Percentiles rank a stretch among this genome's conserved stretches.
Conservation (phyloP, 2,113 vertebrate species). For the Ellobius talpinus region DNA sequence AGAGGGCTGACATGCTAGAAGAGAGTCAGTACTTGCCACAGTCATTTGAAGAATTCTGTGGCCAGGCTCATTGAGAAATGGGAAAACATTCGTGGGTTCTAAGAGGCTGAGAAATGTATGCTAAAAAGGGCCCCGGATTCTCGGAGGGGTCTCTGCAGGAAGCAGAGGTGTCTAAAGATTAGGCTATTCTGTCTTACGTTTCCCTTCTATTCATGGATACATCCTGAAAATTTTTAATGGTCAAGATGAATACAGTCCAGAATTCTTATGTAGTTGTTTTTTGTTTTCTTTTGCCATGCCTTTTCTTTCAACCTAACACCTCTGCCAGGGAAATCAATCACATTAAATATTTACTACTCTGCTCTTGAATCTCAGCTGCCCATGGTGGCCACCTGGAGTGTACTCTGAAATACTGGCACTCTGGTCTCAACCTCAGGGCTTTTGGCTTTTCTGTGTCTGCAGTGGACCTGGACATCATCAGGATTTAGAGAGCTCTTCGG, state of each 20-base stretch:
- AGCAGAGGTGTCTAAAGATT: not conserved
- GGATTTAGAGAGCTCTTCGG: not conserved
- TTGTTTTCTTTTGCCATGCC: not conserved
- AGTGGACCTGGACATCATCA: not conserved
- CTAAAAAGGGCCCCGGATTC: not conserved
- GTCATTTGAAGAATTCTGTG: slow-evolving; percentile 9
- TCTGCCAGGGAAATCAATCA: not conserved
- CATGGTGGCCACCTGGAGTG: not conserved
- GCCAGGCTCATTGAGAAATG: not conserved
- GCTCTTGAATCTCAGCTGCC: not conserved
- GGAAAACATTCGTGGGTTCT: not conserved
- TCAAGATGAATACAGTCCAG: not conserved
- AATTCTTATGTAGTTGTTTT: not conserved
- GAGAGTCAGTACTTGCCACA: not conserved
- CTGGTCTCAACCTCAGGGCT: not conserved
- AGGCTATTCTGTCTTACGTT: not conserved
- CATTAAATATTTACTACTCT: not conserved
- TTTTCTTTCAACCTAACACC: not conserved
- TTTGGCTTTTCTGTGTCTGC: not conserved
- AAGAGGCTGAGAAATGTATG: not conserved
- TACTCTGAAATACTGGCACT: not conserved
- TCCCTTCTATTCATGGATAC: not conserved
- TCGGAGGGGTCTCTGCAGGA: not conserved
- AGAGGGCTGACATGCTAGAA: not conserved
- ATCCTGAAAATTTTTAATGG: not conserved